Evolutionary conservation across 2,797 vertebrate genomes (phyloP).

Genomic region (Amblyopsis hoosieri): DNA sequence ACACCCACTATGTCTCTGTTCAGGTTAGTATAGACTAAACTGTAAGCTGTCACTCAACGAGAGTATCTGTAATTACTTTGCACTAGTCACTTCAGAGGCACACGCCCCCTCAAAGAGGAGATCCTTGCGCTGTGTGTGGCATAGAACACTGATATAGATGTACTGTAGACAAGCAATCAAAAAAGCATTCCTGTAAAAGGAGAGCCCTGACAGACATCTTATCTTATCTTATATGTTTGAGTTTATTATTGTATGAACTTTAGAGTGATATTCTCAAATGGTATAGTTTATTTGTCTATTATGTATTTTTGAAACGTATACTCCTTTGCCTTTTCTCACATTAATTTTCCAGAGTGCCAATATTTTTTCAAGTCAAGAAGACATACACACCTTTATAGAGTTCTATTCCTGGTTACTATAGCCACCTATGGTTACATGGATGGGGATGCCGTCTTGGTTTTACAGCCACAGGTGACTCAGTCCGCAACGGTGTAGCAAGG

Average conservation of each 20-base stretch:
- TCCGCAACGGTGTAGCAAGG: slow-evolving; percentile 36
- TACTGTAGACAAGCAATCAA: not conserved
- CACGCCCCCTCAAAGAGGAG: slow-evolving; percentile 50
- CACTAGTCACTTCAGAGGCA: slow-evolving; percentile 51
- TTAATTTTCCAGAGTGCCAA: no score
- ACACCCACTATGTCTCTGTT: slow-evolving; percentile 72
- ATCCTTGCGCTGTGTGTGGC: slow-evolving; percentile 69
- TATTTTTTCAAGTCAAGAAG: no score
- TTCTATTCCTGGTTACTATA: slow-evolving; percentile 17
- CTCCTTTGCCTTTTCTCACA: no score
- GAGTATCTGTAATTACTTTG: slow-evolving; percentile 73
- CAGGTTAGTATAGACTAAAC: slow-evolving; percentile 75
- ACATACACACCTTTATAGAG: slow-evolving; percentile 20
- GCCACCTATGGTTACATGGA: not conserved
- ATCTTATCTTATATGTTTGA: no score
- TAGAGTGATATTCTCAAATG: no score
- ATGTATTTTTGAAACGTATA: no score
- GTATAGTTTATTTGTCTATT: no score
- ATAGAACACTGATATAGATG: slow-evolving; percentile 27
- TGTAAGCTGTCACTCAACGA: slow-evolving; percentile 60
- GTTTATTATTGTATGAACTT: no score
- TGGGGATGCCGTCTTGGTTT: slow-evolving; percentile 31
- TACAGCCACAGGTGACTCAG: slow-evolving; percentile 26
- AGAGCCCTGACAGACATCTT: no score
- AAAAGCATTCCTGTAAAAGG: no score